Percentiles rank a stretch among this genome's conserved stretches.
These are phyloP conservation scores for Antennarius maculatus DNA, from an alignment of 2,797 vertebrate species.

Conservation along the genomic window DNA sequence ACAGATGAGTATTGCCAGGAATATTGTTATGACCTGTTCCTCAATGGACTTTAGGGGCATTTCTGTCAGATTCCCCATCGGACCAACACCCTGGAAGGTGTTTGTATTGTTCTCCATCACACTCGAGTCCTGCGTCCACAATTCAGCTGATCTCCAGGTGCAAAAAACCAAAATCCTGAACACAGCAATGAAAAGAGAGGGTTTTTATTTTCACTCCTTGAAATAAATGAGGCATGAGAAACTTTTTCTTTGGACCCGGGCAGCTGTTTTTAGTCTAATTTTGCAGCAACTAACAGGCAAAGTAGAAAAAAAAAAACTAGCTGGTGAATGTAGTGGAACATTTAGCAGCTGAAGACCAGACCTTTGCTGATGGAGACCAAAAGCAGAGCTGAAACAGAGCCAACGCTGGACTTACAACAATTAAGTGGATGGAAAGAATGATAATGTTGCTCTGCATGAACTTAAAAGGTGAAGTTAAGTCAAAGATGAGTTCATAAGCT, in stretches of 20 bases:
- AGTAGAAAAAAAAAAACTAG: too few species aligned
- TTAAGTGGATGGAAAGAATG: neutral
- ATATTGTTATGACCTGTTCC: slow-evolving; percentile 85
- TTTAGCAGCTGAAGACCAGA: neutral
- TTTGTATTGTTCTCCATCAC: slow-evolving; percentile 75
- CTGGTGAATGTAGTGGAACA: neutral
- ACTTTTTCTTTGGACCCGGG: neutral
- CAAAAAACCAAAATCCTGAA: slow-evolving; percentile 35
- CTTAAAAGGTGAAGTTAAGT: neutral
- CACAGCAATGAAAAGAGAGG: slow-evolving; percentile 20
- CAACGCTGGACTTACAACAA: neutral
- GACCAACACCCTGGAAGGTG: slow-evolving; percentile 43
- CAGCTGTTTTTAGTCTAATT: neutral
- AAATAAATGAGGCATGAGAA: neutral
- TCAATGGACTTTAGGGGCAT: slow-evolving; percentile 83
- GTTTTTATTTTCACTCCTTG: neutral
- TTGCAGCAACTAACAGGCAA: too few species aligned
- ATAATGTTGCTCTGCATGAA: neutral
- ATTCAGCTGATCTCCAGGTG: slow-evolving; percentile 42
- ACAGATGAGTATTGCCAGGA: slow-evolving; percentile 86
- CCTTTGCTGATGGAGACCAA: neutral
- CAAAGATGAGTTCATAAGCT: neutral
- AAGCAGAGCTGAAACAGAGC: neutral
- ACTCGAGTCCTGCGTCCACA: neutral
- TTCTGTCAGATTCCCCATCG: slow-evolving; percentile 62